Base-by-base conservation (phyloP, 2,113 vertebrate species). In the Pygathrix nemaeus region DNA sequence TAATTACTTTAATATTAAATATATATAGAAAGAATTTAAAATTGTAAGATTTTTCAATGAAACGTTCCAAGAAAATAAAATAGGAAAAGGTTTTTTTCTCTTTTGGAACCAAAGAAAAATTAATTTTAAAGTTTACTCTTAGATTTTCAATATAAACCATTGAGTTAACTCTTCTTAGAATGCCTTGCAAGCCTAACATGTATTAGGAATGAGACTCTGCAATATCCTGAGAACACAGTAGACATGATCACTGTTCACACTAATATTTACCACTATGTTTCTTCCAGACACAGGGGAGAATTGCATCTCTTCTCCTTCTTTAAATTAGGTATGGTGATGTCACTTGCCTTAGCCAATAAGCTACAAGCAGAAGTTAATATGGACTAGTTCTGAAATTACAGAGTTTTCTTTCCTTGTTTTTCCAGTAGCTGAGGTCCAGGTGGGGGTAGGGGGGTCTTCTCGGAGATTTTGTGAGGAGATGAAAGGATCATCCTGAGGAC, bases 141-240 rank as follows among this genome's bases (percentile, higher is more conserved):
- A 18, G 2, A 40, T 38, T 55, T 52, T 80, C 18, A 85, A 30
- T 9, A 35, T 48, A 45, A 68, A 78, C 45, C 72, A 59, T 27
- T n/a, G 25, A 50, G 21, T 25, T 91, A 11, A 50, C 4, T 64
- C 43, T 80, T 64, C 43, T 75, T 76, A 57, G 48, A 85, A 82
- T 20, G 32, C 2, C 23, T 66, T 90, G 10, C 0, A 25, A 43
- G 18, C 10, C 5, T 27, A 21, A 0, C 3, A 40, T 43, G 3
- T 48, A 20, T 45, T 52, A 38, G 8, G 85, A 57, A 8, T 75
- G 66, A 66, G 5, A 50, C 6, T 88, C 27, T 25, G 32, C 5
- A 94, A 35, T 23, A 57, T 5, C 48, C 5, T 17, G 10, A 72
- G 2, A 8, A 0, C 10, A 45, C 11, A 32, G 4, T 45, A 81